A percentile compares a stretch with the other conserved stretches of the same genome.
phyloP scores from a whole-genome alignment of 2,797 vertebrate species.

The Poecile montanus region DNA sequence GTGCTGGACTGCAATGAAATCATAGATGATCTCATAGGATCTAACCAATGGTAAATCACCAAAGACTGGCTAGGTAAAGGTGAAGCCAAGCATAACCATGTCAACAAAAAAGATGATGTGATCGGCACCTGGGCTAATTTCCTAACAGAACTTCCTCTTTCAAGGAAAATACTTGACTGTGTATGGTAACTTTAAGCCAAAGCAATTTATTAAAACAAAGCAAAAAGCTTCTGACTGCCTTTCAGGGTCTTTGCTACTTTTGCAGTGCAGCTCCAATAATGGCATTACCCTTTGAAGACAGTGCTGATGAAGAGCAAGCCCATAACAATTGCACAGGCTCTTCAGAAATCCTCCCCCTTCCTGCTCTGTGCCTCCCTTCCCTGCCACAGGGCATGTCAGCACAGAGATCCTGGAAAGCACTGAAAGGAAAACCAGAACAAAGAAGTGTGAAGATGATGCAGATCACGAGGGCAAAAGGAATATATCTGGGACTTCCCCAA shows the following conservation, averaged over 20 bases:
- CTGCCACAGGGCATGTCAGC: not conserved
- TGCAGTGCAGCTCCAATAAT: not conserved
- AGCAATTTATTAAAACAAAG: not conserved
- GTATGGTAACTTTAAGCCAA: not conserved
- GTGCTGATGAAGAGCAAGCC: not conserved
- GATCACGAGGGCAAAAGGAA: not conserved
- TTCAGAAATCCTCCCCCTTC: not conserved
- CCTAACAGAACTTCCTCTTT: not conserved
- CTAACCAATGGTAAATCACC: not conserved
- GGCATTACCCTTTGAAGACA: not conserved
- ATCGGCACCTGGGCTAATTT: not conserved
- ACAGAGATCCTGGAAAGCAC: not conserved
- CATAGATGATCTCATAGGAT: not conserved
- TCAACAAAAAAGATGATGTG: not conserved
- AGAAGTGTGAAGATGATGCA: not conserved
- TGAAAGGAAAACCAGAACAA: not conserved
- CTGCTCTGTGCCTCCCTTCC: not conserved
- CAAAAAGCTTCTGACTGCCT: not conserved
- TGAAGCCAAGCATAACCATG: not conserved
- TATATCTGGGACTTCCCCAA: not conserved
- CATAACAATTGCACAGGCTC: fast-evolving
- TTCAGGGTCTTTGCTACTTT: not conserved
- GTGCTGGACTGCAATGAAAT: not conserved
- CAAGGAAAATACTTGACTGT: not conserved
- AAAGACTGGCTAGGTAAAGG: not conserved